These are phyloP conservation scores for Phortica magna DNA, from an alignment of 2,888 invertebrate genomes.

Conservation along the genomic window DNA sequence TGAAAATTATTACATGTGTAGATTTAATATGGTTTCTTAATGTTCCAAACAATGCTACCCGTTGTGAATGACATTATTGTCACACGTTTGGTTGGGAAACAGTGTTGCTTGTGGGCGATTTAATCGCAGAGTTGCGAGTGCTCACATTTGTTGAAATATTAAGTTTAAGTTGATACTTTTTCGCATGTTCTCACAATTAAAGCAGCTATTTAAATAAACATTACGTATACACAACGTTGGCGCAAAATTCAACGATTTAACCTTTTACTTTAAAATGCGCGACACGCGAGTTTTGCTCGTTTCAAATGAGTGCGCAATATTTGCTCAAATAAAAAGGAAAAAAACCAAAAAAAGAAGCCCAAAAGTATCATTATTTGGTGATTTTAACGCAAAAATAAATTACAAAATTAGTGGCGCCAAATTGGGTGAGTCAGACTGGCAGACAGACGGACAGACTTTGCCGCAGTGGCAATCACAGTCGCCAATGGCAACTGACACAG, in stretches of 20 bases:
- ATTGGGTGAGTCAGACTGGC: neutral
- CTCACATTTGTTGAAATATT: too few species aligned
- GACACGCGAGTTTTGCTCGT: neutral
- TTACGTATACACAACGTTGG: neutral
- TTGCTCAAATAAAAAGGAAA: neutral
- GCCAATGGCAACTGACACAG: neutral
- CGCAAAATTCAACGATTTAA: neutral
- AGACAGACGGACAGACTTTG: neutral
- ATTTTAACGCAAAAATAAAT: conserved; percentile 33
- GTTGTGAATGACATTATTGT: too few species aligned
- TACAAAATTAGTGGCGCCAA: conserved; percentile 25
- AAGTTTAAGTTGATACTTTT: neutral
- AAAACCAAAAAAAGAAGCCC: conserved; percentile 3
- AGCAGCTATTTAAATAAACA: neutral
- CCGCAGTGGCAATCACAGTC: neutral
- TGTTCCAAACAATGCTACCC: too few species aligned
- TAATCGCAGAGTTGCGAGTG: too few species aligned
- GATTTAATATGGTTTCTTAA: too few species aligned
- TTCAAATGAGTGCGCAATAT: neutral
- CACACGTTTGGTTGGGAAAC: too few species aligned
- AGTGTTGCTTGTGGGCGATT: too few species aligned
- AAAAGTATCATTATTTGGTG: conserved; percentile 27
- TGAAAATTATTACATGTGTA: too few species aligned
- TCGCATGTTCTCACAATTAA: neutral
- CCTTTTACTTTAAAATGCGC: neutral